A percentile compares a stretch with the other conserved stretches of the same genome.
phyloP scores from a whole-genome alignment of 64 coral and sea anemone species.

The Stichodactyla helianthus region DNA sequence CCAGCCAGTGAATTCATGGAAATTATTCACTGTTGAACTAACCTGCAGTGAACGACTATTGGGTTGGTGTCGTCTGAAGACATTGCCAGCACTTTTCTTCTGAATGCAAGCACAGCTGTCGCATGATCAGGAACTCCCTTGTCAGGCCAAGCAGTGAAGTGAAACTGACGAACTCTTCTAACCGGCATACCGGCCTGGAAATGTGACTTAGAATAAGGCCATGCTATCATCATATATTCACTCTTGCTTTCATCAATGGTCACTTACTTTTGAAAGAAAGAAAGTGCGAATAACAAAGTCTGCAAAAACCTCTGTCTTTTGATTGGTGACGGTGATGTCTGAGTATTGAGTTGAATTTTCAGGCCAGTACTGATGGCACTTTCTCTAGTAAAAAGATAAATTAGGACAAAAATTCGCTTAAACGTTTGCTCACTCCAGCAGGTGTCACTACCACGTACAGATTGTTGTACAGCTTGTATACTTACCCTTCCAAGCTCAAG shows the following conservation, averaged over 20 bases:
- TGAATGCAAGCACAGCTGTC: slow-evolving; percentile 41
- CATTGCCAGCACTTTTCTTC: slow-evolving; percentile 27
- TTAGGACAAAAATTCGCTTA: not conserved
- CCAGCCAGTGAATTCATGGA: no score
- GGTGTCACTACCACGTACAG: no score
- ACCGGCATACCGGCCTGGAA: not conserved
- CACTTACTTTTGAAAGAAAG: slow-evolving; percentile 55
- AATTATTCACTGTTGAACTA: not conserved
- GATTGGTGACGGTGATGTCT: slow-evolving; percentile 35
- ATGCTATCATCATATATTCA: not conserved
- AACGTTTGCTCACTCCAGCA: no score
- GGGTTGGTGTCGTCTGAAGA: slow-evolving; percentile 24
- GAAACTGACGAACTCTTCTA: slow-evolving; percentile 29
- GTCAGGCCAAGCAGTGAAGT: slow-evolving; percentile 51
- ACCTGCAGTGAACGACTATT: slow-evolving; percentile 64
- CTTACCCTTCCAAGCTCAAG: slow-evolving; percentile 56
- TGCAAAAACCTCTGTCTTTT: slow-evolving; percentile 75
- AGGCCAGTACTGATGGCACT: slow-evolving; percentile 86
- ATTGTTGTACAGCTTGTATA: not conserved
- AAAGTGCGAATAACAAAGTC: slow-evolving; percentile 70
- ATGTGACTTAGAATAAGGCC: not conserved
- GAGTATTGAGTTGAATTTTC: slow-evolving; percentile 37
- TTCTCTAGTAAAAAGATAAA: slow-evolving; percentile 35
- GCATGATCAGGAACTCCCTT: slow-evolving; percentile 51
- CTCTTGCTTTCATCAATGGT: not conserved